Conservation (phyloP, 2,113 vertebrate genomes). For the Odocoileus virginianus region DNA sequence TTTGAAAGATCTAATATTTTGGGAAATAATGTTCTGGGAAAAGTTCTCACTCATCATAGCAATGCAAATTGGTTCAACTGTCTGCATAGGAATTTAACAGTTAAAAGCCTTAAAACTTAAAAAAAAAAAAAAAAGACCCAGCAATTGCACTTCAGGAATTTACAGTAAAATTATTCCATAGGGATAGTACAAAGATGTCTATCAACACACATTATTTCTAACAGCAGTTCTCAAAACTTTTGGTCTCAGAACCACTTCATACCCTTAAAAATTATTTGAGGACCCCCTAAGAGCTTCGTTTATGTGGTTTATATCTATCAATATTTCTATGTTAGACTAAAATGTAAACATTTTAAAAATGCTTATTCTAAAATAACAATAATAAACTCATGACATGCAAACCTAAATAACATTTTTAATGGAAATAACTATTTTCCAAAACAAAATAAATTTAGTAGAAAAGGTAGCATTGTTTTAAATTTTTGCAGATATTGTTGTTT, state of each 20-base stretch:
- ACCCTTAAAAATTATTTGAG: not conserved
- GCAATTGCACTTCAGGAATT: not conserved
- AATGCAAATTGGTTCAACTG: not conserved
- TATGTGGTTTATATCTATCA: not conserved
- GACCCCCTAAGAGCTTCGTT: not conserved
- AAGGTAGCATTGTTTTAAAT: not conserved
- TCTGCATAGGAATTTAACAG: not conserved
- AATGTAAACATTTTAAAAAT: not conserved
- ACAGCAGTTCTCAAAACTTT: not conserved
- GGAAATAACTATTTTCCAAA: constrained; percentile 2
- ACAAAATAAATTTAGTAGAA: not conserved
- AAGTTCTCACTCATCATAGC: not conserved
- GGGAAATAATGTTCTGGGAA: not conserved
- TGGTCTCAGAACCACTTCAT: not conserved
- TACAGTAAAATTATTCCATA: not conserved
- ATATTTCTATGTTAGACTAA: not conserved
- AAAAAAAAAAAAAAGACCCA: not conserved
- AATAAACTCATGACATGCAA: not conserved
- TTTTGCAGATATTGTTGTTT: not conserved
- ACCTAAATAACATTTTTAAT: not conserved
- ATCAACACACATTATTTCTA: not conserved
- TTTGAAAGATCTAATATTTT: not conserved
- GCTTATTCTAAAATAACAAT: not conserved
- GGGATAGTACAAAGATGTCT: not conserved
- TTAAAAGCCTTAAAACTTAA: constrained; percentile 10